phyloP scores from a whole-genome alignment of 2,113 vertebrate species.

The Notechis scutatus region DNA sequence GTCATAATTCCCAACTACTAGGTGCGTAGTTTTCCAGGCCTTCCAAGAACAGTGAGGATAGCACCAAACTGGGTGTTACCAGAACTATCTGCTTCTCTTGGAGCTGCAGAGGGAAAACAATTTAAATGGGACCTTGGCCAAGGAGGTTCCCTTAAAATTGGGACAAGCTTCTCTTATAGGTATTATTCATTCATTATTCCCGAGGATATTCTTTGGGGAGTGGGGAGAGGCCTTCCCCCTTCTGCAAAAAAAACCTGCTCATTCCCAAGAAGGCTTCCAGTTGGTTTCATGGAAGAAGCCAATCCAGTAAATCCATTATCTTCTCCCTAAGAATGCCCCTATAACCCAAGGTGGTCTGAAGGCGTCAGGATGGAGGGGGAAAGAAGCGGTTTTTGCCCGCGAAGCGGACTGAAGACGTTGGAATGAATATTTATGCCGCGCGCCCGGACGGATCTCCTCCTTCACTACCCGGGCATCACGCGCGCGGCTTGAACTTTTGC shows the following conservation, averaged over 20 bases:
- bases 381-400: not conserved
- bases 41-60: not conserved
- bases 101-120: not conserved
- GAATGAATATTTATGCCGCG: not conserved
- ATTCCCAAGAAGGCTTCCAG: not conserved
- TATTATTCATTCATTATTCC: not conserved
- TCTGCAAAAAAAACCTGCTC: not conserved
- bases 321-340: not conserved
- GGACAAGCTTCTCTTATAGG: not conserved
- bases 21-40: not conserved
- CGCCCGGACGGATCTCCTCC: not conserved
- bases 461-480: accelerated
- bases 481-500: not conserved
- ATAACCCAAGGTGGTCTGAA: not conserved
- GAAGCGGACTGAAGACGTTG: not conserved
- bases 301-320: not conserved
- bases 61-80: not conserved
- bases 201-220: not conserved
- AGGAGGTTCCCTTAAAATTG: not conserved
- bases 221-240: not conserved
- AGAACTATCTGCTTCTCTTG: not conserved
- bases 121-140: not conserved
- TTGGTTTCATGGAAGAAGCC: not conserved
- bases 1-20: not conserved
- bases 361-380: not conserved